Conservation (phyloP, 92 coral and sea anemone species). For the Blastomussa wellsi region DNA sequence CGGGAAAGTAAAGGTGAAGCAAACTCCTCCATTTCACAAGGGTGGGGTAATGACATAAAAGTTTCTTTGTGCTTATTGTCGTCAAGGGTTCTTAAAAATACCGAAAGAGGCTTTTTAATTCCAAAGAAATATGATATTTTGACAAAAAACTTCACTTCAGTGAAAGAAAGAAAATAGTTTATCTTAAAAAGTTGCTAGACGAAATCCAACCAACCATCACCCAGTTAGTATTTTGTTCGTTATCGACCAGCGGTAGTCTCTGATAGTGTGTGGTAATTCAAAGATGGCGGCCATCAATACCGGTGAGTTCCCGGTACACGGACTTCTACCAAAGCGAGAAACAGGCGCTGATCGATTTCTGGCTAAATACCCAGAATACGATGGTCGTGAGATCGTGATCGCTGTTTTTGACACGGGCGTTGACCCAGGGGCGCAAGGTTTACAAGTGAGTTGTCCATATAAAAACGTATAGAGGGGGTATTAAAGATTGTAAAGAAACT, state of each 20-base stretch:
- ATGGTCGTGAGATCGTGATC: conserved; percentile 90
- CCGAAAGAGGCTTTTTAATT: neutral
- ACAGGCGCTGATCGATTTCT: conserved; percentile 94
- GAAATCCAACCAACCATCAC: neutral
- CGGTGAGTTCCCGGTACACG: conserved; percentile 90
- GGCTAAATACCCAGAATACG: conserved; percentile 81
- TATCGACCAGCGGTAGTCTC: conserved; percentile 34
- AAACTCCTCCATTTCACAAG: neutral
- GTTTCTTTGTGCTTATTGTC: neutral
- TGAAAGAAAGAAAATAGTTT: neutral
- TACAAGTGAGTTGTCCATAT: conserved; percentile 66
- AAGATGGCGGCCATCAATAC: conserved; percentile 83
- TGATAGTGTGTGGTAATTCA: neutral
- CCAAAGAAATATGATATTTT: too few species aligned
- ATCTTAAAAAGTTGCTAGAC: neutral
- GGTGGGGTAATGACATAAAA: neutral
- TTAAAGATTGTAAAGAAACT: neutral
- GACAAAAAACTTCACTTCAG: neutral
- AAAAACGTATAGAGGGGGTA: neutral
- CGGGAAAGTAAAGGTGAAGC: neutral
- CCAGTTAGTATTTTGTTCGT: neutral
- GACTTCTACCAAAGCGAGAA: conserved; percentile 92
- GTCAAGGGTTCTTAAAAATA: neutral
- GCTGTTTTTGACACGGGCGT: conserved; percentile 97
- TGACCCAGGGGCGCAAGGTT: conserved; percentile 94